These are phyloP conservation scores for Sylvietta virens DNA, from an alignment of 2,113 vertebrate genomes.

Conservation along the genomic window DNA sequence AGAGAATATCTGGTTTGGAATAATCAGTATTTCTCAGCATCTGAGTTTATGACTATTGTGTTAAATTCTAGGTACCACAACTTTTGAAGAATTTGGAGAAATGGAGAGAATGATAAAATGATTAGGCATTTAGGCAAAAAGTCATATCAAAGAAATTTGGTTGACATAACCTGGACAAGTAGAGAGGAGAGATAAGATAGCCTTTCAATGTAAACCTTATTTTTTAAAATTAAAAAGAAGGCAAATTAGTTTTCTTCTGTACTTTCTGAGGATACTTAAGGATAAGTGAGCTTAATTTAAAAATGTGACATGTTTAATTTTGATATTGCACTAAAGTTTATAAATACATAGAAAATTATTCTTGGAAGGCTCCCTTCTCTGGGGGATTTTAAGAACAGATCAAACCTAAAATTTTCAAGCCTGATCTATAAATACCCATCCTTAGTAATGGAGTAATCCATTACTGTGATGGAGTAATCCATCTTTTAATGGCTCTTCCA, in stretches of 20 bases:
- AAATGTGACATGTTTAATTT: neutral
- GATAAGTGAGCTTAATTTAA: neutral
- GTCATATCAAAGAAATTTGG: neutral
- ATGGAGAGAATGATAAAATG: neutral
- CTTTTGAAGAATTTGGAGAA: neutral
- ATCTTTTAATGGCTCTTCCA: neutral
- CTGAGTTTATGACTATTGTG: neutral
- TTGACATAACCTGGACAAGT: neutral
- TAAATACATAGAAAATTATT: neutral
- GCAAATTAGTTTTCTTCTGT: neutral
- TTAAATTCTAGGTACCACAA: neutral
- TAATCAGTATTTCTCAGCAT: neutral
- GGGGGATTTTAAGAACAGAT: neutral
- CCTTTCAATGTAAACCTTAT: rapidly evolving
- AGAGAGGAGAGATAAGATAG: neutral
- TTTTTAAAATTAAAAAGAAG: neutral
- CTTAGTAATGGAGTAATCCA: neutral
- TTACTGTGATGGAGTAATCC: neutral
- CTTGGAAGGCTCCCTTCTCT: neutral
- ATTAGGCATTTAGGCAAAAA: neutral
- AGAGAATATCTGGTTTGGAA: neutral
- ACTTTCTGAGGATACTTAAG: neutral
- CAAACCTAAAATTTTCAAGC: neutral
- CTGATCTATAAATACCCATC: neutral
- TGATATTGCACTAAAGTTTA: neutral